Percentiles rank a stretch among this genome's conserved stretches.
Evolutionary conservation across 2,888 invertebrate genomes (phyloP).

Genomic region (Orchesellides sinensis): DNA sequence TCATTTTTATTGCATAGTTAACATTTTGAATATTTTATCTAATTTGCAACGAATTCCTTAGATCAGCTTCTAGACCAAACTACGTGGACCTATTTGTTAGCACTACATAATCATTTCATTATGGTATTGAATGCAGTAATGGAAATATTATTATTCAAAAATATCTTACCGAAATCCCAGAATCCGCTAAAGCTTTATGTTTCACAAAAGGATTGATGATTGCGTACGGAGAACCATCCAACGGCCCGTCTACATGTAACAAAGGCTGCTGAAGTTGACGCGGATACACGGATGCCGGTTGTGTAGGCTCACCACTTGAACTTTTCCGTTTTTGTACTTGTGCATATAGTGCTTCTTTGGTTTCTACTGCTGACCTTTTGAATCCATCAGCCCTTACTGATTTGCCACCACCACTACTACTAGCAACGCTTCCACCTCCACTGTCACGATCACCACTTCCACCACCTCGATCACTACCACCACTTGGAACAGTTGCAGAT

Average conservation of each 20-base stretch:
- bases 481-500: constrained; percentile 16
- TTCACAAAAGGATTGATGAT: constrained; percentile 69
- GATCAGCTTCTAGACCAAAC: no score
- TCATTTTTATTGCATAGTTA: not conserved
- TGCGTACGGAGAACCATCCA: constrained; percentile 72
- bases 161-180: constrained; percentile 72
- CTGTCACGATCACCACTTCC: constrained; percentile 50
- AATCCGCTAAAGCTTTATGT: constrained; percentile 69
- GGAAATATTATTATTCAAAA: no score
- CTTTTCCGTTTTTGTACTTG: constrained; percentile 42
- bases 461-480: constrained; percentile 35
- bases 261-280: constrained; percentile 37
- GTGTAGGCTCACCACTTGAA: constrained; percentile 31
- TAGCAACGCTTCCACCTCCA: constrained; percentile 59
- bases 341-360: constrained; percentile 29
- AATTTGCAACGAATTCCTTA: no score
- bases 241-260: constrained; percentile 60
- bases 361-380: constrained; percentile 47
- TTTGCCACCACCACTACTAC: constrained; percentile 47
- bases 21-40: not conserved
- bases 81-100: no score
- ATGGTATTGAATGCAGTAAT: no score
- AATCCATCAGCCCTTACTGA: no score
- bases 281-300: constrained; percentile 18
- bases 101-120: no score